Evolutionary conservation across 1,140 invertebrate species (phyloP), one percentile per base, ranked within the genome.

Genomic region (Drosophila biarmipes): DNA sequence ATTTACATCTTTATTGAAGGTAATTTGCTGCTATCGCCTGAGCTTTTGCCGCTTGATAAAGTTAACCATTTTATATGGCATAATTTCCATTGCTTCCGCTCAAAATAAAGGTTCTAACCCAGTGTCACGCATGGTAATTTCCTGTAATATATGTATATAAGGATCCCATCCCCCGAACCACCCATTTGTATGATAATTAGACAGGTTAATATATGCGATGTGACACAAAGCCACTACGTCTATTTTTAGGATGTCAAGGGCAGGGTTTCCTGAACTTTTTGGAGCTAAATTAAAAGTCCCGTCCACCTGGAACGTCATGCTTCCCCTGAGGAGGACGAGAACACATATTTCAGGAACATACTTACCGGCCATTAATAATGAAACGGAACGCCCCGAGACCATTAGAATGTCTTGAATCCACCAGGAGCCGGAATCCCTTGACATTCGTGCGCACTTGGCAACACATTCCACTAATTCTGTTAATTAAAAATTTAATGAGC

Each of bases 401-500:
- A 52, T 27, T 29, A 31, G 34, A 59, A 55, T 48, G 45, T 40
- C 46, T 55, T 19, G 46, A 14, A 31, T 19, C 71, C 51, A 38
- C 45, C 24, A 42, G 43, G 56, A 53, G 48, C 76, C 27, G 29
- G 48, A 51, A 34, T 51, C 75, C 62, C 66, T 34, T 24, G 75
- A 42, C 61, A 61, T 53, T 58, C 55, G 43, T 69, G 46, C 43
- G 48, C 38, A 58, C 72, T 35, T 24, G 38, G 40, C 45, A 38
- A 54, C 58, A 73, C 81, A 78, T 56, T 74, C 54, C 61, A 38
- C 55, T 68, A 89, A 89, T 89, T 89, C 79, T 40, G 46, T 55
- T 89, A 89, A 89, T 89, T 89, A 89, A 89, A 89, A 89, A 84
- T 89, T 89, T 84, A 89, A 89, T 90, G 76, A 89, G 76, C 35